Evolutionary conservation across 2,888 invertebrate species (phyloP).

Genomic region (Adelognathus sp.): DNA sequence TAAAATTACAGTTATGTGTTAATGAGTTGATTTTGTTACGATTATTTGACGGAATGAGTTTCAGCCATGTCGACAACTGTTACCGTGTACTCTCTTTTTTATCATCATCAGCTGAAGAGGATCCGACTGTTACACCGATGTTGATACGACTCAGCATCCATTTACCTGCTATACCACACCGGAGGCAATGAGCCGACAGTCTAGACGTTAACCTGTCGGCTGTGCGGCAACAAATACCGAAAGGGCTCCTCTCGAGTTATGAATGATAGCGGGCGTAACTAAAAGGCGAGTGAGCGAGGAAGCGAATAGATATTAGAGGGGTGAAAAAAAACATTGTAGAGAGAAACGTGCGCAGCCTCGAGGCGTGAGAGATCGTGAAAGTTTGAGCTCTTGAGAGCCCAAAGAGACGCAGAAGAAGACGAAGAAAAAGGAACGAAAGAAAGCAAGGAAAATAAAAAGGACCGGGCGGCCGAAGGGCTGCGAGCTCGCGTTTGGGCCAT

Average conservation of each 20-base stretch:
- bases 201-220: constrained; percentile 49
- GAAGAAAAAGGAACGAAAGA: background rate
- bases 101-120: background rate
- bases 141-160: background rate
- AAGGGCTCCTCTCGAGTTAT: constrained; percentile 39
- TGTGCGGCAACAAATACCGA: background rate
- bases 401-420: constrained; percentile 12
- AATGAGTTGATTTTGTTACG: too few species aligned
- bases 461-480: constrained; percentile 33
- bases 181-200: background rate
- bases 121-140: background rate
- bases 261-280: constrained; percentile 57
- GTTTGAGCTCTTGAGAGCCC: background rate
- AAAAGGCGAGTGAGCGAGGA: constrained; percentile 15
- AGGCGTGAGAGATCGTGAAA: constrained; percentile 25
- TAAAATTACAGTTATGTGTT: too few species aligned
- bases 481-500: constrained; percentile 35
- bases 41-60: background rate
- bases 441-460: background rate
- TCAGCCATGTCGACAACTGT: background rate
- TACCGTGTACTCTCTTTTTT: background rate
- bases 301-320: constrained; percentile 24
- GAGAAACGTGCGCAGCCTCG: background rate
- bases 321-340: constrained; percentile 13
- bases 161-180: background rate